Evolutionary conservation across 1,140 invertebrate genomes (phyloP).

Genomic region (Drosophila asahinai): DNA sequence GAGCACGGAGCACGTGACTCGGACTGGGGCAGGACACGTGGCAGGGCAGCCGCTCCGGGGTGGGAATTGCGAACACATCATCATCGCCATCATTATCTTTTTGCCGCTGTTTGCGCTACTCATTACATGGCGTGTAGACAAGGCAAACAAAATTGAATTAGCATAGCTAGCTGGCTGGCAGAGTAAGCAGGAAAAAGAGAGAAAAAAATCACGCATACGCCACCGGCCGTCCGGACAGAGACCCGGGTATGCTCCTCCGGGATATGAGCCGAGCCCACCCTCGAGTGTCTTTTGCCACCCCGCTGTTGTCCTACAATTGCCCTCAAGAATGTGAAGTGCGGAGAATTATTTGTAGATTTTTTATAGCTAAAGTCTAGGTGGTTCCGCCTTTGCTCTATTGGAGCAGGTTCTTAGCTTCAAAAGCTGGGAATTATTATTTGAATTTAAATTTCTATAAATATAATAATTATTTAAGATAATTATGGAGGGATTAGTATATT

Average conservation of each 20-base stretch:
- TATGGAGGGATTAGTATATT: too few relatives aligned
- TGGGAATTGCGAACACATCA: slow-evolving; percentile 53
- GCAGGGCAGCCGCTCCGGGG: slow-evolving; percentile 19
- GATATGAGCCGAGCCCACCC: slow-evolving; percentile 18
- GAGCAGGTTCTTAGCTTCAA: not conserved
- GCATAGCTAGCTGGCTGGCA: slow-evolving; percentile 53
- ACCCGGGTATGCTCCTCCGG: slow-evolving; percentile 29
- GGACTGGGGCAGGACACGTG: slow-evolving; percentile 25
- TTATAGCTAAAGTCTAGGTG: not conserved
- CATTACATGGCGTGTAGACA: slow-evolving; percentile 83
- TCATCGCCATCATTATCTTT: slow-evolving; percentile 60
- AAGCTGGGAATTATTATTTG: too few relatives aligned
- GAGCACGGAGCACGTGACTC: slow-evolving; percentile 59
- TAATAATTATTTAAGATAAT: too few relatives aligned
- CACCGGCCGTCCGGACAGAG: slow-evolving; percentile 42
- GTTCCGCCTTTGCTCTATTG: not conserved
- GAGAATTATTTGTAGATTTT: slow-evolving; percentile 8
- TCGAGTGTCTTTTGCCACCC: slow-evolving; percentile 25
- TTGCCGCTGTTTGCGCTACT: slow-evolving; percentile 75
- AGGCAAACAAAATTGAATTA: slow-evolving; percentile 83
- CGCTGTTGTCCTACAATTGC: slow-evolving; percentile 75
- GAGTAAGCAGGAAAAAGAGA: slow-evolving; percentile 28
- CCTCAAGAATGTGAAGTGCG: slow-evolving; percentile 59
- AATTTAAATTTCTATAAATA: too few relatives aligned
- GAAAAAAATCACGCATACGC: slow-evolving; percentile 80